A percentile compares a stretch with the other conserved stretches of the same genome.
phyloP scores from a whole-genome alignment of 2,888 invertebrate genomes.

The Mimachlamys varia region DNA sequence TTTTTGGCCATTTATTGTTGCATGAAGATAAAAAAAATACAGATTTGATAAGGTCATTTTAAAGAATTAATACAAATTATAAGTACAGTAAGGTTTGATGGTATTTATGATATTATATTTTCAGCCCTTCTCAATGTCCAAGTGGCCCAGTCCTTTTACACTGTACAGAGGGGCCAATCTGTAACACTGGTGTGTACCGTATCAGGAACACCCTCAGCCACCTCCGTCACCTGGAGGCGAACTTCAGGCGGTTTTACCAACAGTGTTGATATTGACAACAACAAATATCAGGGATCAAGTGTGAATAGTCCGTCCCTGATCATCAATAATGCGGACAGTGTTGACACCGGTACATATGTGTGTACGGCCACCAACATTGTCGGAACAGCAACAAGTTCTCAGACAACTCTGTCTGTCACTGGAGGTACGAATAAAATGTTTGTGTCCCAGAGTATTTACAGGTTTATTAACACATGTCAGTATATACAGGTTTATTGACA shows the following conservation, averaged over 20 bases:
- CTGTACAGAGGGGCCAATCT: background rate
- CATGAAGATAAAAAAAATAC: no score
- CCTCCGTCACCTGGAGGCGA: constrained; percentile 45
- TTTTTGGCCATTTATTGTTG: no score
- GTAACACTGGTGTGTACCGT: constrained; percentile 45
- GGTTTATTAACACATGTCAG: background rate
- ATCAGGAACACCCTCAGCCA: constrained; percentile 40
- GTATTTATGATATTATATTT: background rate
- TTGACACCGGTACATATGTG: constrained; percentile 46
- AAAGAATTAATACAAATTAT: no score
- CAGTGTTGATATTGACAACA: constrained; percentile 33
- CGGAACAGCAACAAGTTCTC: constrained; percentile 47
- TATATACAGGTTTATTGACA: background rate
- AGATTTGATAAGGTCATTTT: no score
- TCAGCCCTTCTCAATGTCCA: background rate
- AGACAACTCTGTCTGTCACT: constrained; percentile 41
- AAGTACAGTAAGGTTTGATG: no score
- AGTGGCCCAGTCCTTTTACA: background rate
- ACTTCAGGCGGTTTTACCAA: constrained; percentile 28
- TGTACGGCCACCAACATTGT: constrained; percentile 49
- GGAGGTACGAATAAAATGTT: constrained; percentile 37
- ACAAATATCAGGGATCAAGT: constrained; percentile 45
- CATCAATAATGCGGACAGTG: constrained; percentile 37
- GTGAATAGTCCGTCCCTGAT: constrained; percentile 46
- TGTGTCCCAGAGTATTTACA: background rate